Evolutionary conservation across 2,113 vertebrate genomes (phyloP), one percentile per base, ranked within the genome.

Genomic region (Tetrao urogallus): DNA sequence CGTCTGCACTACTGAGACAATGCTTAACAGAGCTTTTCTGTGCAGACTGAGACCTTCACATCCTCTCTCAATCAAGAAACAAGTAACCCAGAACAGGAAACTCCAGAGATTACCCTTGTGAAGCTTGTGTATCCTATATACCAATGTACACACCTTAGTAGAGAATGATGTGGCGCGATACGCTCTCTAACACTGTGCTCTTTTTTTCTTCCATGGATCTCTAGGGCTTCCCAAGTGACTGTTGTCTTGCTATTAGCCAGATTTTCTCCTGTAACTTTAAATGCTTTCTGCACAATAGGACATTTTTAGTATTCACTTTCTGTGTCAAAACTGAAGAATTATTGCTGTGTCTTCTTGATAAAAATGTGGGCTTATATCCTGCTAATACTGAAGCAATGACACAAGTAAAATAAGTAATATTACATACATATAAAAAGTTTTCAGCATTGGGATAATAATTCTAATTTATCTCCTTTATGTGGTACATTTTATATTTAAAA

Each of bases 61-160:
- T 45, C 47, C 25, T 72, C 54, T 76, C 54, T 73, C 15, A 36
- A 74, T n/a, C 30, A 82, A 45, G 64, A 90, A 92, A 88, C 54
- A 61, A 83, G 18, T 24, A 83, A 87, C 60, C 8, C 11, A 67
- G 13, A 47, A 47, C 42, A 63, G 57, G 58, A 80, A 65, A 10
- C 18, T 27, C 12, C 57, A 4, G 22, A 43, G 43, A 79, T 45
- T 57, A 52, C 40, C 36, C 0, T 0, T 34, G 14, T 48, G 67
- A 72, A 18, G 14, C 52, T 80, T 74, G 48, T 25, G 10, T 83
- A 42, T 86, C 76, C 70, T 3, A 11, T 40, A 6, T 63, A 71
- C 64, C 40, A 30, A 5, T 42, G 36, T 15, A 79, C 8, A 24
- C 4, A 13, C 7, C 32, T 10, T 45, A 48, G 13, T 7, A 71